phyloP scores from a whole-genome alignment of 2,888 invertebrate species.

The Ochropleura leucogaster region DNA sequence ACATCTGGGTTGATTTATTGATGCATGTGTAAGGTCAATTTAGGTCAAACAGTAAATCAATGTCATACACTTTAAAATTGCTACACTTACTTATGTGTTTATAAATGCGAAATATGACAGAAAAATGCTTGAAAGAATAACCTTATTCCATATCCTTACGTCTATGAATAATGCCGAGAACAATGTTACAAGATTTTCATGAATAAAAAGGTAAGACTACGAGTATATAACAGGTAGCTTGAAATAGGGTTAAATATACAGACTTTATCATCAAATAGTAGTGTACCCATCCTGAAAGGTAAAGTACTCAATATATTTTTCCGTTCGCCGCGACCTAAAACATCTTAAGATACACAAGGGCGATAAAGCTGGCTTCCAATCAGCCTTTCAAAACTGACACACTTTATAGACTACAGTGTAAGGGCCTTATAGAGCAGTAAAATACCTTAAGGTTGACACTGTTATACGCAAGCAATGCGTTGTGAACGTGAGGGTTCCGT shows the following conservation, averaged over 20 bases:
- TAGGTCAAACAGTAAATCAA: slow-evolving; percentile 45
- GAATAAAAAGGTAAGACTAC: slow-evolving; percentile 12
- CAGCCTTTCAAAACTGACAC: slow-evolving; percentile 58
- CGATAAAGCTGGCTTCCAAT: slow-evolving; percentile 60
- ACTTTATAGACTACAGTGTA: slow-evolving; percentile 59
- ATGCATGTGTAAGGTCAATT: slow-evolving; percentile 25
- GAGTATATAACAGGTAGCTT: slow-evolving; percentile 6
- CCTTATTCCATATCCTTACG: not conserved
- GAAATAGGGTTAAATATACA: slow-evolving; percentile 41
- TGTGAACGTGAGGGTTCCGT: slow-evolving; percentile 38
- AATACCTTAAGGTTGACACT: slow-evolving; percentile 62
- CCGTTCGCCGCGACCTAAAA: slow-evolving; percentile 26
- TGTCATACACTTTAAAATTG: slow-evolving; percentile 17
- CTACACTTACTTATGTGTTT: not conserved
- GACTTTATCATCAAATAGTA: slow-evolving; percentile 33
- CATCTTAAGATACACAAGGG: slow-evolving; percentile 42
- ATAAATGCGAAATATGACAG: not conserved
- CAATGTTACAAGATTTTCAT: slow-evolving; percentile 11
- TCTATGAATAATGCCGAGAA: not conserved
- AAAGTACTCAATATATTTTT: slow-evolving; percentile 53
- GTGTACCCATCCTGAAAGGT: slow-evolving; percentile 29
- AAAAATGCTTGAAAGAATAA: slow-evolving; percentile 10
- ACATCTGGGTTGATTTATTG: slow-evolving; percentile 18
- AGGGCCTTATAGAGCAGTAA: slow-evolving; percentile 53
- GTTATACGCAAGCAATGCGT: slow-evolving; percentile 55